A percentile compares a stretch with the other conserved stretches of the same genome.
phyloP scores from a whole-genome alignment of 64 coral and sea anemone genomes.

The Montipora sp. region DNA sequence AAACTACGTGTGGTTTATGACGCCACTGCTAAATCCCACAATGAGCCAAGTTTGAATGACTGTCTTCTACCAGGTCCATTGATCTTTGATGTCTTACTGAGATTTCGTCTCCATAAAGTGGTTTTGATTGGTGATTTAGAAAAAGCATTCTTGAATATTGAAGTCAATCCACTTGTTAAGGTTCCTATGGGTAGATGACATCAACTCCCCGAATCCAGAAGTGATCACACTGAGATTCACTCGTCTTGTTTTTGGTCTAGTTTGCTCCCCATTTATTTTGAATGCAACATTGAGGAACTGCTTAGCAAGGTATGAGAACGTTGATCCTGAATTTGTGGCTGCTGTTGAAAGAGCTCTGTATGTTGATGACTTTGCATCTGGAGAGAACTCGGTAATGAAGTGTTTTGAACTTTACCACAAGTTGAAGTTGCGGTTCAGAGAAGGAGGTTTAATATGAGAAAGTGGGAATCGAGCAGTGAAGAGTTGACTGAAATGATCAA shows the following conservation, averaged over 20 bases:
- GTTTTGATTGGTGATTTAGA: constrained; percentile 51
- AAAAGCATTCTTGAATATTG: constrained; percentile 42
- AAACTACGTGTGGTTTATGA: constrained; percentile 32
- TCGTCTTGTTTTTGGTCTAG: constrained; percentile 40
- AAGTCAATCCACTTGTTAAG: not conserved
- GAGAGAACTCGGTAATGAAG: not conserved
- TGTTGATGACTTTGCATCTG: constrained; percentile 44
- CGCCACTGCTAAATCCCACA: not conserved
- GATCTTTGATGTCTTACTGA: constrained; percentile 17
- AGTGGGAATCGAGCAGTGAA: too few species aligned
- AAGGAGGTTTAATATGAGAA: not conserved
- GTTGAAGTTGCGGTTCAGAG: constrained; percentile 11
- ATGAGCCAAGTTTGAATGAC: constrained; percentile 30
- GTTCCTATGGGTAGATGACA: constrained; percentile 40
- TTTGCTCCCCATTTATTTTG: constrained; percentile 38
- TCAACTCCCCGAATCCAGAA: not conserved
- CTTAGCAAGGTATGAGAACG: constrained; percentile 14
- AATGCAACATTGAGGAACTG: constrained; percentile 5
- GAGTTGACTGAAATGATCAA: too few species aligned
- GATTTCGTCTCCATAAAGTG: constrained; percentile 34
- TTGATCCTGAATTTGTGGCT: constrained; percentile 9
- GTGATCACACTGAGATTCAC: constrained; percentile 13
- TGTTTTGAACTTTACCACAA: constrained; percentile 20
- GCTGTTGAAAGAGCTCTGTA: not conserved
- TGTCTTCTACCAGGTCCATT: constrained; percentile 34